Base-by-base conservation (phyloP, 1,140 invertebrate species). In the Meloidogyne exigua region DNA sequence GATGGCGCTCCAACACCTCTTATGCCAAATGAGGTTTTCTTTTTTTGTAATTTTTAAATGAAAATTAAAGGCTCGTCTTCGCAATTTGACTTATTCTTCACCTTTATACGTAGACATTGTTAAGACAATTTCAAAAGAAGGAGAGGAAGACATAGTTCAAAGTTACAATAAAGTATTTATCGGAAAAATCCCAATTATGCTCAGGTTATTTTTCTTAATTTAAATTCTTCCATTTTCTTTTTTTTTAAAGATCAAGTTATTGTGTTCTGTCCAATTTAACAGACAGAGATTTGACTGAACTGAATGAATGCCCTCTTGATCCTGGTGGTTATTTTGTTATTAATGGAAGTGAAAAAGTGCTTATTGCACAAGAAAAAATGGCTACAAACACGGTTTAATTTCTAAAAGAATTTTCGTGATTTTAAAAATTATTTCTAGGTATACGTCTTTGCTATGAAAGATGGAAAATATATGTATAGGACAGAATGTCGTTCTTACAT, bases 301-400 rank as follows among this genome's bases (percentile, higher is more conserved):
- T 99, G 78, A 99, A 99, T 88, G 96, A 99, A 89, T 99, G 96
- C 85, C 96, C 96, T 0, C 89, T 99, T 25, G 96, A 99, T 91
- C 96, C 96, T 68, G 96, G 94, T 81, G 94, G 94, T 79, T 96
- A 96, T 88, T 96, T 96, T 82, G 94, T 96, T 82, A 95, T 96
- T 63, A 96, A 96, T 87, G 94, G 94, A 1, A 95, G 94, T 11
- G 94, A 96, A 89, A 96, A 96, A 88, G 94, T 93, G 0, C 89
- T 99, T 0, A 98, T 99, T 89, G 96, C 96, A 11, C 96, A 99
- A 89, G 96, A 99, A 88, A 98, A 98, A 89, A 99, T 99, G 96
- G 96, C 96, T 15, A 98, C 96, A 12, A 99, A 99, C 88, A 73
- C 72, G 23, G 72, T 73, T 57, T 57, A 1, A 44, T 44, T 15